These are phyloP conservation scores for Triplophysa siluroides DNA, from an alignment of 2,113 vertebrate genomes.

Conservation along the genomic window DNA sequence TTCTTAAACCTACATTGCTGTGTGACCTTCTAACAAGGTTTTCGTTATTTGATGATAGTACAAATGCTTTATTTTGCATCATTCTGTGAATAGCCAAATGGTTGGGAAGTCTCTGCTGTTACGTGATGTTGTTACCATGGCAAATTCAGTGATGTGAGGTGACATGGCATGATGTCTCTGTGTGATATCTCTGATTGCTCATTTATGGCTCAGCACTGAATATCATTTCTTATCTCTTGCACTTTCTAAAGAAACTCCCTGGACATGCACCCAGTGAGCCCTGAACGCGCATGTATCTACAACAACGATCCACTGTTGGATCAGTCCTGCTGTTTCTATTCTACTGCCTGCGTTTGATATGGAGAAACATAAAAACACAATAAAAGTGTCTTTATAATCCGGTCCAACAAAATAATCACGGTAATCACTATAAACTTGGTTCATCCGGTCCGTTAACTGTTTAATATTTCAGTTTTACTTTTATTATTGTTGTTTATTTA, in stretches of 20 bases:
- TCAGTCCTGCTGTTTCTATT: slow-evolving; percentile 27
- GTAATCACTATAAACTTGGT: neutral
- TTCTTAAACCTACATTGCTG: neutral
- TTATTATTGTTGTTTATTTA: slow-evolving; percentile 17
- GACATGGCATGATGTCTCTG: neutral
- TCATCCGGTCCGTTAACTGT: neutral
- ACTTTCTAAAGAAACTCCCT: slow-evolving; percentile 45
- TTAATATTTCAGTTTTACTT: slow-evolving; percentile 4
- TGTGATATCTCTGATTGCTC: slow-evolving; percentile 23
- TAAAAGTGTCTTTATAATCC: neutral
- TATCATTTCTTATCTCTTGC: slow-evolving; percentile 34
- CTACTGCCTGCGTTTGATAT: slow-evolving; percentile 19
- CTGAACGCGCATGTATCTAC: slow-evolving; percentile 35
- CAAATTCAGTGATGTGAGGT: slow-evolving; percentile 7
- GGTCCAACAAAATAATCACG: neutral
- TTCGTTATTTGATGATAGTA: neutral
- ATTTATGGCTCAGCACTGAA: slow-evolving; percentile 17
- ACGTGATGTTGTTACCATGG: slow-evolving; percentile 6
- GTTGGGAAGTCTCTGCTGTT: slow-evolving; percentile 14
- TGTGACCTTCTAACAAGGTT: neutral
- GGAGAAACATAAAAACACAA: slow-evolving; percentile 8
- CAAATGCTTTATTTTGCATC: neutral
- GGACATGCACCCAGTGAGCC: slow-evolving; percentile 30
- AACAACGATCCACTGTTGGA: slow-evolving; percentile 2
- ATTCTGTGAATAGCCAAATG: slow-evolving; percentile 3